phyloP scores from a whole-genome alignment of 2,888 invertebrate species.

The Neria commutata region DNA sequence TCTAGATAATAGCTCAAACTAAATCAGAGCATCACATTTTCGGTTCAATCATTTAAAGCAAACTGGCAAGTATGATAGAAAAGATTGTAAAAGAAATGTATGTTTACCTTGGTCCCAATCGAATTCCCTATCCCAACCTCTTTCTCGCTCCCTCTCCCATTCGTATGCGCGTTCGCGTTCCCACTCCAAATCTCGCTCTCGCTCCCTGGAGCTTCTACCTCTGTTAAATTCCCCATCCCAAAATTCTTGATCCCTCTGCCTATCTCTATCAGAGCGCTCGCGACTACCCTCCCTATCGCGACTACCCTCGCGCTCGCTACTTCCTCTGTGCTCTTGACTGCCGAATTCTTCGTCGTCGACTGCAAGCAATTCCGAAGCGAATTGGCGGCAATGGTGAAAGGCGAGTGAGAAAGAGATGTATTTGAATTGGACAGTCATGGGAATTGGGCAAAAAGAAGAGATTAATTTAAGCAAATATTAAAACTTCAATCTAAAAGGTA shows the following conservation, averaged over 20 bases:
- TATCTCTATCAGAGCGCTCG: slow-evolving; percentile 44
- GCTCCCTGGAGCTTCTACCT: slow-evolving; percentile 48
- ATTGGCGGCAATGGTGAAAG: slow-evolving; percentile 23
- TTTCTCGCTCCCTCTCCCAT: slow-evolving; percentile 61
- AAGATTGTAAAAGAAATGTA: slow-evolving; percentile 21
- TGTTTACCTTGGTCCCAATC: slow-evolving; percentile 61
- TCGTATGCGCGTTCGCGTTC: slow-evolving; percentile 58
- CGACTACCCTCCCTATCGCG: slow-evolving; percentile 60
- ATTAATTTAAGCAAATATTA: slow-evolving; percentile 48
- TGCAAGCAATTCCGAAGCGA: slow-evolving; percentile 28
- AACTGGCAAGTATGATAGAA: too few species aligned
- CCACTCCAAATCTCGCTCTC: slow-evolving; percentile 57
- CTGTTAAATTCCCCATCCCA: slow-evolving; percentile 55
- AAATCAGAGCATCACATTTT: too few species aligned
- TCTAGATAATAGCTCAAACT: too few species aligned
- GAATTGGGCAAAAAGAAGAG: slow-evolving; percentile 52
- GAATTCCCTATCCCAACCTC: slow-evolving; percentile 61
- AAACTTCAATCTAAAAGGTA: slow-evolving; percentile 19
- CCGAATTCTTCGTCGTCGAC: slow-evolving; percentile 47
- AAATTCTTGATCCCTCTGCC: slow-evolving; percentile 48
- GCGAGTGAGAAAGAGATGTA: slow-evolving; percentile 47
- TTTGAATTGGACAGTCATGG: slow-evolving; percentile 50
- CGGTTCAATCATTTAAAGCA: too few species aligned
- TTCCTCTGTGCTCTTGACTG: slow-evolving; percentile 71
- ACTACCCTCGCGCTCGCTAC: slow-evolving; percentile 64